Percentiles rank a stretch among this genome's conserved stretches.
These are phyloP conservation scores for Furcifer pardalis DNA, from an alignment of 2,797 vertebrate species.

Conservation along the genomic window DNA sequence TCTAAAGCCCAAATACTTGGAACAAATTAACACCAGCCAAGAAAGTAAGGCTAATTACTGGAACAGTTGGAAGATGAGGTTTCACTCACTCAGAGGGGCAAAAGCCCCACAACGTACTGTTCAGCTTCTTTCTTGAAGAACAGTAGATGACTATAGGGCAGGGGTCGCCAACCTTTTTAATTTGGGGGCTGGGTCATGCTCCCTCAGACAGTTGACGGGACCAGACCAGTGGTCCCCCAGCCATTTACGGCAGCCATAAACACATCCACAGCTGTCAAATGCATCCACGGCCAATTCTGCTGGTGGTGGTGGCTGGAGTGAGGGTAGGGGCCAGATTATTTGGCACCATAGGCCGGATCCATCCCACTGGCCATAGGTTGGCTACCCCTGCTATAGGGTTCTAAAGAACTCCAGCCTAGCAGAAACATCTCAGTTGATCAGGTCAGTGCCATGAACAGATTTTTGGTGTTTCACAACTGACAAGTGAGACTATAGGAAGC, in stretches of 20 bases:
- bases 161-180: no score
- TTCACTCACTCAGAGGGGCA: slow-evolving; percentile 39
- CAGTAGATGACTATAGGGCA: slow-evolving; percentile 33
- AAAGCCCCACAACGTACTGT: slow-evolving; percentile 51
- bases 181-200: no score
- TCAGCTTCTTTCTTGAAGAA: slow-evolving; percentile 37
- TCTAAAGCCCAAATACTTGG: slow-evolving; percentile 73
- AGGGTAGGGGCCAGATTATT: no score
- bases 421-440: slow-evolving; percentile 21
- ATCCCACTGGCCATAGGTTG: no score
- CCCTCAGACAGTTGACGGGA: no score
- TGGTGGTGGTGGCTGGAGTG: no score
- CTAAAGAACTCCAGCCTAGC: slow-evolving; percentile 11
- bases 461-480: slow-evolving; percentile 57
- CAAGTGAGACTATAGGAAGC: slow-evolving; percentile 39
- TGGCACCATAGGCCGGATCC: no score
- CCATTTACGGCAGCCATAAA: no score
- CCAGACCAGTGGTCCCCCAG: no score
- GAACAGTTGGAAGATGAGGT: slow-evolving; percentile 59
- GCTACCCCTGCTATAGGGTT: no score
- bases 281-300: no score
- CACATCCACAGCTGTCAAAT: no score
- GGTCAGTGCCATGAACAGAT: slow-evolving; percentile 30
- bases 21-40: slow-evolving; percentile 75
- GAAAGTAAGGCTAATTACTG: slow-evolving; percentile 70